These are phyloP conservation scores for Caracal caracal DNA, from an alignment of 2,113 vertebrate species.

Conservation along the genomic window DNA sequence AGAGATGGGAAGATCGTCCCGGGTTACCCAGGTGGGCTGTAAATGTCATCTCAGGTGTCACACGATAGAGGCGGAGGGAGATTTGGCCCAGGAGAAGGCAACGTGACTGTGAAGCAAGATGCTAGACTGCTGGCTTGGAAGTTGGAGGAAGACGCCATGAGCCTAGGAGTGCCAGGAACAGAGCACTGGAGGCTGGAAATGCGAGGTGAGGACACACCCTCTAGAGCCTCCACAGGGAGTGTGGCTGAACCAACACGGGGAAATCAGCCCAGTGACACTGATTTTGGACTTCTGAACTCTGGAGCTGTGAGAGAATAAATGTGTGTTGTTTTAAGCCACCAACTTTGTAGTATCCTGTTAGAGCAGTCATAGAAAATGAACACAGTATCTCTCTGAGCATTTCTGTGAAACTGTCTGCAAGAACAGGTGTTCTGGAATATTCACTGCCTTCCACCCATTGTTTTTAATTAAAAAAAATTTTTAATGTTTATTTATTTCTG, in stretches of 20 bases:
- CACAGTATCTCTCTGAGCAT: not conserved
- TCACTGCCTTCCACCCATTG: not conserved
- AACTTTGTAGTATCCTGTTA: accelerated
- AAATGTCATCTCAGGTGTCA: too few relatives aligned
- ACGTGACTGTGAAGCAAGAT: not conserved
- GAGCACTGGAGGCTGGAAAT: not conserved
- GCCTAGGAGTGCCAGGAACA: not conserved
- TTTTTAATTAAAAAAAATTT: too few relatives aligned
- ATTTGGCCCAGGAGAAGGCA: not conserved
- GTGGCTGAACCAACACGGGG: not conserved
- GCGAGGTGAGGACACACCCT: not conserved
- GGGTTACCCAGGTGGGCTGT: not conserved
- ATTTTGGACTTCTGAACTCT: not conserved
- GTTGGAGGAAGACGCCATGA: not conserved
- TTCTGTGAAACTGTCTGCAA: not conserved
- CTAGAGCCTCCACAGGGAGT: not conserved
- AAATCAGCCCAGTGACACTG: not conserved
- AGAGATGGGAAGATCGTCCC: not conserved
- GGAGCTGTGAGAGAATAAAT: accelerated
- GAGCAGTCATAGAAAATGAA: not conserved
- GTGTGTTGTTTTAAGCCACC: not conserved
- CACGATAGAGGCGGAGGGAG: not conserved
- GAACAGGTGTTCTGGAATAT: accelerated
- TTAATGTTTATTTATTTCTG: too few relatives aligned
- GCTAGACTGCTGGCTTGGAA: not conserved